phyloP scores from a whole-genome alignment of 2,888 invertebrate species.

The Pseudococcus viburni region DNA sequence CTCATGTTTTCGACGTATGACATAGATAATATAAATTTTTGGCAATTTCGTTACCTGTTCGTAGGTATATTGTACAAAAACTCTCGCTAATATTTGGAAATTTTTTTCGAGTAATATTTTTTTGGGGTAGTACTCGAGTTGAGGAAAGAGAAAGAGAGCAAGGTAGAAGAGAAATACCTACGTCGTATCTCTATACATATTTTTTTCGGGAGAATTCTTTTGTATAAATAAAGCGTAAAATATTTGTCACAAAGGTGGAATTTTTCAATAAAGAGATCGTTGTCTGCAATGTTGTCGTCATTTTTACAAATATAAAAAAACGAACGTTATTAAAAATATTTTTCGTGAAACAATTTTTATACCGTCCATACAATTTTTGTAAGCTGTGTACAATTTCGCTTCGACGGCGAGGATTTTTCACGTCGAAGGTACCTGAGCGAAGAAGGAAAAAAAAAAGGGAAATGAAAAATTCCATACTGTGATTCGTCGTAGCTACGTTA shows the following conservation, averaged over 20 bases:
- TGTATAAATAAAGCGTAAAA: constrained; percentile 57
- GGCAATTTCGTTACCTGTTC: background rate
- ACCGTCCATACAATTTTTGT: constrained; percentile 33
- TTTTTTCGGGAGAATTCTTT: constrained; percentile 38
- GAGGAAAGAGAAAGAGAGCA: background rate
- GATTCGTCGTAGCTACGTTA: constrained; percentile 17
- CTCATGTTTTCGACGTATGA: no score
- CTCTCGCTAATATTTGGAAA: constrained; percentile 1
- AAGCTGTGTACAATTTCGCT: constrained; percentile 44
- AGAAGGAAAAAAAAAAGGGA: background rate
- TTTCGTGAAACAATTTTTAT: constrained; percentile 57
- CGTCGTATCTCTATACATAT: constrained; percentile 8
- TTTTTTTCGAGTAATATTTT: background rate
- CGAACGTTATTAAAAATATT: constrained; percentile 61
- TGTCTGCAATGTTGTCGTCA: constrained; percentile 53
- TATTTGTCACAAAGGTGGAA: constrained; percentile 62
- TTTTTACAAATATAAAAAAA: constrained; percentile 56
- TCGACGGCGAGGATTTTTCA: constrained; percentile 31
- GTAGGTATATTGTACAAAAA: constrained; percentile 2
- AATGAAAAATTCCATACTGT: constrained; percentile 51
- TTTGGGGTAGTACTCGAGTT: background rate
- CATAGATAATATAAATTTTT: background rate
- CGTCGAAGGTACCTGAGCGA: background rate
- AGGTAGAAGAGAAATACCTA: constrained; percentile 4
- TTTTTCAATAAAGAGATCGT: constrained; percentile 62